Evolutionary conservation across 2,113 vertebrate species (phyloP).

Genomic region (Myotis yumanensis): DNA sequence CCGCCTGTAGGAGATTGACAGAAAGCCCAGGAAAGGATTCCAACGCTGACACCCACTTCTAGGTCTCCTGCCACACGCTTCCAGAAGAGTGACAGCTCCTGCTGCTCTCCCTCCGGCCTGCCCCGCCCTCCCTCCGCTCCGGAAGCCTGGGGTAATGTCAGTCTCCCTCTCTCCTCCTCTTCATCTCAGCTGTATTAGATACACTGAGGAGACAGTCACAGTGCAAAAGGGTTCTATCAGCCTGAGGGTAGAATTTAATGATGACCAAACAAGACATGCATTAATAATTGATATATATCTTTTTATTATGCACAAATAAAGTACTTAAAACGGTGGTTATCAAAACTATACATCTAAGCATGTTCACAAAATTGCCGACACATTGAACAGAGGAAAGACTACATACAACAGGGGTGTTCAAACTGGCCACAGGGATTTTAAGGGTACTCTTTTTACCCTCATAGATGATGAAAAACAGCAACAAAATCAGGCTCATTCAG

Average conservation of each 20-base stretch:
- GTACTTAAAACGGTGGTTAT: slow-evolving; percentile 85
- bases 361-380: slow-evolving; percentile 80
- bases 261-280: slow-evolving; percentile 14
- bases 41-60: background rate
- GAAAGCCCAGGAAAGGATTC: background rate
- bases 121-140: background rate
- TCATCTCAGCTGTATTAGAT: background rate
- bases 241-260: background rate
- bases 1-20: background rate
- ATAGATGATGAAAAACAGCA: slow-evolving; percentile 63
- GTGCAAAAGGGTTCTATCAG: background rate
- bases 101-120: background rate
- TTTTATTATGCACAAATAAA: slow-evolving; percentile 89
- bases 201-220: background rate
- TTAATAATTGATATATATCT: slow-evolving; percentile 85
- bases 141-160: background rate
- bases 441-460: slow-evolving; percentile 76
- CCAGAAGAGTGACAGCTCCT: background rate
- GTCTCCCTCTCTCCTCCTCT: background rate
- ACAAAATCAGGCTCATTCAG: slow-evolving; percentile 73
- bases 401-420: slow-evolving; percentile 80
- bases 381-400: slow-evolving; percentile 75
- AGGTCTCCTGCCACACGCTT: background rate
- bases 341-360: slow-evolving; percentile 86
- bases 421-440: slow-evolving; percentile 85